Evolutionary conservation across 2,797 vertebrate genomes (phyloP).

Genomic region (Sebastes jordani): DNA sequence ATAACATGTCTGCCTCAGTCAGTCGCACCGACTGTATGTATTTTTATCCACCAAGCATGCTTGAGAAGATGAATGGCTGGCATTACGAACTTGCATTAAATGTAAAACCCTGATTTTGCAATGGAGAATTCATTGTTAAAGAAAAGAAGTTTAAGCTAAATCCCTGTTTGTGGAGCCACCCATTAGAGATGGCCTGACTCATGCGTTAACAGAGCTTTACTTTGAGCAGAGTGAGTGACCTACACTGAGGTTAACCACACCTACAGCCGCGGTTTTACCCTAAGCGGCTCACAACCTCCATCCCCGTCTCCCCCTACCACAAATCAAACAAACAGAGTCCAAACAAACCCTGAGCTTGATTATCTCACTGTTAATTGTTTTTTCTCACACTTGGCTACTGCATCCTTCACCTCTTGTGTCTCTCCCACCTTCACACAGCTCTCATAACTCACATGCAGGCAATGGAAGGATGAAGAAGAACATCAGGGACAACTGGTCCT

Average conservation of each 20-base stretch:
- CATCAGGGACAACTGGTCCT: constrained; percentile 18
- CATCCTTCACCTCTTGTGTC: constrained; percentile 28
- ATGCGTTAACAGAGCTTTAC: constrained; percentile 51
- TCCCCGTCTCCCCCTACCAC: constrained; percentile 51
- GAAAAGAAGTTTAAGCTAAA: constrained; percentile 16
- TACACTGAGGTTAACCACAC: constrained; percentile 78
- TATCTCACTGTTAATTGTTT: constrained; percentile 54
- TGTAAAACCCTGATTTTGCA: constrained; percentile 46
- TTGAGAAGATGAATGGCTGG: constrained; percentile 46
- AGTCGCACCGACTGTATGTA: constrained; percentile 41
- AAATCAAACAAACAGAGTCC: constrained; percentile 69
- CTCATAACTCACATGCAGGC: constrained; percentile 23
- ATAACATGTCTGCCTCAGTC: constrained; percentile 52
- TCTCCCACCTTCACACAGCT: constrained; percentile 32
- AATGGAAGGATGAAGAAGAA: constrained; percentile 32
- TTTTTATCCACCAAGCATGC: constrained; percentile 44
- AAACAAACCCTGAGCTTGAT: constrained; percentile 56
- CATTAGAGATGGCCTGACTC: constrained; percentile 42
- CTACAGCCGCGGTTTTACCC: constrained; percentile 65
- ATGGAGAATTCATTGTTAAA: constrained; percentile 45
- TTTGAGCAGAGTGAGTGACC: constrained; percentile 65
- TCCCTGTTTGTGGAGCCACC: constrained; percentile 40
- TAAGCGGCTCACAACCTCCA: constrained; percentile 49
- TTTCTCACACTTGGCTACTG: constrained; percentile 53
- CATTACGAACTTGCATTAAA: constrained; percentile 20